Evolutionary conservation across 2,797 vertebrate genomes (phyloP).

Genomic region (Chelon auratus): DNA sequence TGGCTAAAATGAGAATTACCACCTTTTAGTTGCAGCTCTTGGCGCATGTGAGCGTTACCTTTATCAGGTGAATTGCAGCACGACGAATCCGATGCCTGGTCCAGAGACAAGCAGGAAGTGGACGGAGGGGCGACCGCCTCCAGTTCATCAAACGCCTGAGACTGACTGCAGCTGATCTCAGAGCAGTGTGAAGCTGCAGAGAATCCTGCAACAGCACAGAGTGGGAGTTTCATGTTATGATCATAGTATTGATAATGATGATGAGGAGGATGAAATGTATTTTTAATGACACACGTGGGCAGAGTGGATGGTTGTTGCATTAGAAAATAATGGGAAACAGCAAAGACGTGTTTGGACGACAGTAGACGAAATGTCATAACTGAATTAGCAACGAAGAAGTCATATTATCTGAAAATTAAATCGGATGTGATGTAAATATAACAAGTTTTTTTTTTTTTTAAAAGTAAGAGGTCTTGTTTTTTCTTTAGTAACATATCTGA

Average conservation of each 20-base stretch:
- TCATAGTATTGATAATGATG: conserved; percentile 4
- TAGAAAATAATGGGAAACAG: conserved; percentile 24
- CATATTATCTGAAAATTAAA: not conserved
- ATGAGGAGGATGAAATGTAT: conserved; percentile 21
- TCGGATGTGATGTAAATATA: not conserved
- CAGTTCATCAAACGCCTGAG: conserved; percentile 78
- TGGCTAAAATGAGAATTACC: not conserved
- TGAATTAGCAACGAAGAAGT: not conserved
- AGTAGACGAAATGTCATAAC: not conserved
- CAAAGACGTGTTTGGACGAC: not conserved
- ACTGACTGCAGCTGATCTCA: conserved; percentile 68
- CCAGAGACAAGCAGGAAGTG: conserved; percentile 68
- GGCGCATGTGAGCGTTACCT: conserved; percentile 59
- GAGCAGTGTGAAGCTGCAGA: conserved; percentile 60
- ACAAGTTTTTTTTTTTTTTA: no score
- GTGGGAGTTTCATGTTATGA: not conserved
- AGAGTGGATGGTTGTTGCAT: conserved; percentile 17
- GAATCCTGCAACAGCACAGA: conserved; percentile 65
- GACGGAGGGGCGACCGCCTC: conserved; percentile 74
- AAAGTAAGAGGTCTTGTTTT: no score
- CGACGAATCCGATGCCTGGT: conserved; percentile 52
- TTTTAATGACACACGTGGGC: conserved; percentile 9
- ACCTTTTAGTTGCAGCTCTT: not conserved
- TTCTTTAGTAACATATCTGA: no score
- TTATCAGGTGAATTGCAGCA: conserved; percentile 57